Percentiles rank a stretch among this genome's conserved stretches.
Conservation (phyloP, 2,113 vertebrate species). For the Pristiophorus japonicus region DNA sequence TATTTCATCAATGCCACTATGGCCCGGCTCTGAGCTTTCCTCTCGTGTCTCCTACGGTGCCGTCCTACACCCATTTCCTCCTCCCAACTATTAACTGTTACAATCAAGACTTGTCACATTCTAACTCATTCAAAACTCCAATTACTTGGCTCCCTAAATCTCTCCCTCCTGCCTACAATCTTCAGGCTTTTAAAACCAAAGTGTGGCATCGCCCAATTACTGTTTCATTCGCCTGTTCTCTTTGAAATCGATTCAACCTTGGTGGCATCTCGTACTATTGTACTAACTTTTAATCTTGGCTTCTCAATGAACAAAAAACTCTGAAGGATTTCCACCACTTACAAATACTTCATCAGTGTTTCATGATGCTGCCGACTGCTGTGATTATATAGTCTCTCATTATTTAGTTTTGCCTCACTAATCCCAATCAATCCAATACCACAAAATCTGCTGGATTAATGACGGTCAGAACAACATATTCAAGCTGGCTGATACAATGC, state of each 20-base stretch:
- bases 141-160: not conserved
- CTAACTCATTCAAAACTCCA: not conserved
- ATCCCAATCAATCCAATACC: not conserved
- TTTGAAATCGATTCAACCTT: not conserved
- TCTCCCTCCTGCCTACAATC: not conserved
- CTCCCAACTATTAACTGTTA: not conserved
- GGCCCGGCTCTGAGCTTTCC: not conserved
- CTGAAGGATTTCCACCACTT: not conserved
- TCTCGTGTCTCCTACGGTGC: not conserved
- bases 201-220: not conserved
- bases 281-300: not conserved
- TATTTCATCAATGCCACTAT: not conserved
- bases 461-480: not conserved
- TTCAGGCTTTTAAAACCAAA: not conserved
- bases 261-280: not conserved
- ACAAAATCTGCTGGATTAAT: not conserved
- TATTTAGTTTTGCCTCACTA: not conserved
- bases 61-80: not conserved
- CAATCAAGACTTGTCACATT: not conserved
- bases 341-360: not conserved
- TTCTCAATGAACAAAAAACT: not conserved
- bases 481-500: not conserved
- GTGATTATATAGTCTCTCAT: not conserved
- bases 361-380: not conserved
- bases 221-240: not conserved